phyloP scores from a whole-genome alignment of 2,113 vertebrate species.

The Campylomormyrus tamandua region DNA sequence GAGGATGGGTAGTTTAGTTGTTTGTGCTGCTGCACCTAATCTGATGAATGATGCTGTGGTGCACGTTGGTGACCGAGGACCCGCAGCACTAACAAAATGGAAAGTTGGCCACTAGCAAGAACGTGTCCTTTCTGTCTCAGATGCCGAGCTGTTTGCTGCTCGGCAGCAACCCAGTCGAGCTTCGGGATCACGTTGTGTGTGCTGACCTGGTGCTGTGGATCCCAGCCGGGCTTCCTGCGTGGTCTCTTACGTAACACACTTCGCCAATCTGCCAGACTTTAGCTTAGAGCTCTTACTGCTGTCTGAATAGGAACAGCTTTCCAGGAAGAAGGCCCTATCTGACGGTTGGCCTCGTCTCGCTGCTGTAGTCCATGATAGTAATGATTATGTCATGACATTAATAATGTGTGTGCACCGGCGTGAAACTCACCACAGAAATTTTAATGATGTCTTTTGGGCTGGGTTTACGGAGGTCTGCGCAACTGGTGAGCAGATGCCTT shows the following conservation, averaged over 20 bases:
- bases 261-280: not conserved
- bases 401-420: not conserved
- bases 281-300: not conserved
- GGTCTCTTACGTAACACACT: not conserved
- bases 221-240: not conserved
- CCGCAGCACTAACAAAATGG: not conserved
- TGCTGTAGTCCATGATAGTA: not conserved
- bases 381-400: not conserved
- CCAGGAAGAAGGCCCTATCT: not conserved
- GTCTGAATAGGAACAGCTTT: not conserved
- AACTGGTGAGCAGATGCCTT: not conserved
- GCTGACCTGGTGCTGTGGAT: not conserved
- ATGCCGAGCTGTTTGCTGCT: not conserved
- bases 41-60: not conserved
- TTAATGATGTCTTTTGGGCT: not conserved
- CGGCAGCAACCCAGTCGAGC: not conserved
- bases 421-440: not conserved
- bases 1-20: not conserved
- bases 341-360: constrained; percentile 9
- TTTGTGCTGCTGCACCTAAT: not conserved
- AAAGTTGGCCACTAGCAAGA: not conserved
- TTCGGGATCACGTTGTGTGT: not conserved
- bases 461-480: not conserved
- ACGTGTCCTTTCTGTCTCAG: not conserved
- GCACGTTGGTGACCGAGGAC: not conserved